A percentile compares a stretch with the other conserved stretches of the same genome.
These are phyloP conservation scores for Mesembrinibis cayennensis DNA, from an alignment of 2,113 vertebrate genomes.

Conservation along the genomic window DNA sequence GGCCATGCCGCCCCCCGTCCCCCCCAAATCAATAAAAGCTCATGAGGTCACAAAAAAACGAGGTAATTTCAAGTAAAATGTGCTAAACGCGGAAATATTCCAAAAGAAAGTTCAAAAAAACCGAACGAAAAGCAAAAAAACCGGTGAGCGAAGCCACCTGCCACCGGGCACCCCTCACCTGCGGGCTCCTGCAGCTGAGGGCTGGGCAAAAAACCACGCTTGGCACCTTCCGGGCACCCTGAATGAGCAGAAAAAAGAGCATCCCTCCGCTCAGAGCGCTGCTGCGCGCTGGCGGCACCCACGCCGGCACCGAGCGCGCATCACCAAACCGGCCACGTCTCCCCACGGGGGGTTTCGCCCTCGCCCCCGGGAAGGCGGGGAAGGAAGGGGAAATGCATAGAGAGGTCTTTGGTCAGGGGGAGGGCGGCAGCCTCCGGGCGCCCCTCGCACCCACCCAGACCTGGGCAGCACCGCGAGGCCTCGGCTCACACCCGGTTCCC, in stretches of 20 bases:
- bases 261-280: fast-evolving
- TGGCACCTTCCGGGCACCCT: neutral
- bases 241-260: neutral
- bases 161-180: neutral
- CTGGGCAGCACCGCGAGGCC: neutral
- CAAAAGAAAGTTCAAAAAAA: constrained; percentile 65
- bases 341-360: neutral
- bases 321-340: neutral
- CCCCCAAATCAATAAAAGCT: constrained; percentile 80
- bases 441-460: neutral
- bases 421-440: neutral
- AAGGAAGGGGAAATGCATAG: constrained; percentile 46
- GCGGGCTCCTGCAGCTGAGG: neutral
- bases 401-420: constrained; percentile 60
- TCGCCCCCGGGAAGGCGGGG: fast-evolving
- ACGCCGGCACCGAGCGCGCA: fast-evolving
- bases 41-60: constrained; percentile 95
- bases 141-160: neutral
- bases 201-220: neutral
- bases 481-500: neutral
- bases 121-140: neutral
- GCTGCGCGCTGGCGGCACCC: neutral
- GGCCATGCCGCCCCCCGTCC: neutral
- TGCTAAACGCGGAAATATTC: constrained; percentile 82
- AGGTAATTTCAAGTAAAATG: constrained; percentile 99